Base-by-base conservation (phyloP, 2,888 invertebrate species). In the Creontiades dilutus region DNA sequence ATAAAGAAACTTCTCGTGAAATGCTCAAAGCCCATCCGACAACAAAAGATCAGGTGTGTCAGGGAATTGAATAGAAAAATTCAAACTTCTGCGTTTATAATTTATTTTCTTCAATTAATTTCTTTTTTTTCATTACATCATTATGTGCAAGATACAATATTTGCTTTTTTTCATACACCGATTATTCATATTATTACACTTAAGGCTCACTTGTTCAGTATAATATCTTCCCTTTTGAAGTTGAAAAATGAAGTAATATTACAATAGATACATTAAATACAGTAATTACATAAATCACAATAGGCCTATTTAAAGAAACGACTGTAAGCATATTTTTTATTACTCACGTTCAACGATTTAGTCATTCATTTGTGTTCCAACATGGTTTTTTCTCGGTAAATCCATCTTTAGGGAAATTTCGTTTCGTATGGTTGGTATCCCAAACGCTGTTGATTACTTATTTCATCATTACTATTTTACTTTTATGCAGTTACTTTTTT, bases 151-250 rank as follows among this genome's bases (percentile, higher is more conserved):
- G 82, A 52, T 82, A 82, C 48, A 82, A 48, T 82, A 48, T 48
- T 82, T 80, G 80, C n/a, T 52, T 82, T 19, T 81, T n/a, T 48
- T n/a, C 16, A 19, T 80, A 82, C 52, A 82, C 52, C 82, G 27
- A 82, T 82, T 82, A 52, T 52, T 52, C 52, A 52, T 68, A 68
- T 61, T 61, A 68, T 23, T 68, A 82, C 82, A 82, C 82, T 82
- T 82, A 82, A 82, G 82, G 82, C 82, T 82, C 82, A 82, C 82
- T 82, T 82, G 47, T 82, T 23, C 14, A 82, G n/a, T 81, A n/a
- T 37, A 7, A n/a, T 47, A 52, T 82, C 47, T 82, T 82, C 52
- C 47, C 19, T 52, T 19, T 47, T 19, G 9, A 82, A 47, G 19
- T 19, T 23, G n/a, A 52, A 82, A 82, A 52, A 82, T 47, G 80